Conservation (phyloP, 2,113 vertebrate species). For the Dunckerocampus dactyliophorus region DNA sequence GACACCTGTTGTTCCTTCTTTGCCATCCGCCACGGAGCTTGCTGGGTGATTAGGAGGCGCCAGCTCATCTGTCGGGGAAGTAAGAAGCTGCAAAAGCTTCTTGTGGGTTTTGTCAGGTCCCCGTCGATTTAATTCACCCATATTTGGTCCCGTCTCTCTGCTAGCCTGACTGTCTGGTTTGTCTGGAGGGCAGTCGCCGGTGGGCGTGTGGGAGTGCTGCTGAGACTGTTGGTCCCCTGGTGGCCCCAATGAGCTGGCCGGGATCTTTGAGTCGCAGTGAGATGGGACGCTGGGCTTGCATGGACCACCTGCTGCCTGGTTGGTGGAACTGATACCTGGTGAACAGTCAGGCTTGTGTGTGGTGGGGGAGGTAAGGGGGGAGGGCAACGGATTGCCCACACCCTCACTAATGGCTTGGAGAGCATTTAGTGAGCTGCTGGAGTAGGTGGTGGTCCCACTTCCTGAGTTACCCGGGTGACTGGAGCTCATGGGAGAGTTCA, state of each 20-base stretch:
- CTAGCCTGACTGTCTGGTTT: slow-evolving; percentile 84
- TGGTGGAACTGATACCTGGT: slow-evolving; percentile 79
- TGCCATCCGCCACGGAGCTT: slow-evolving; percentile 72
- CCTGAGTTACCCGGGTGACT: slow-evolving; percentile 69
- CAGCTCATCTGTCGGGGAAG: slow-evolving; percentile 87
- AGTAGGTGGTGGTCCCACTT: slow-evolving; percentile 77
- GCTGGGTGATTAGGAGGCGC: slow-evolving; percentile 60
- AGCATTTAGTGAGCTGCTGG: slow-evolving; percentile 94
- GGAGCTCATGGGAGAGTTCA: slow-evolving; percentile 90
- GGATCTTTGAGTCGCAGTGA: slow-evolving; percentile 87
- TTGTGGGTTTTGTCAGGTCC: slow-evolving; percentile 87
- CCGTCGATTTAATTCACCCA: slow-evolving; percentile 75
- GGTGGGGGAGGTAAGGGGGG: slow-evolving; percentile 86
- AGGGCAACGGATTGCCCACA: slow-evolving; percentile 88
- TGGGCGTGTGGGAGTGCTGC: slow-evolving; percentile 61
- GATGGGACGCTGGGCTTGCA: slow-evolving; percentile 73
- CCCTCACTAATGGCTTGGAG: slow-evolving; percentile 98
- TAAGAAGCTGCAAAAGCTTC: slow-evolving; percentile 93
- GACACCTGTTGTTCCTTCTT: slow-evolving; percentile 76
- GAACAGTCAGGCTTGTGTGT: slow-evolving; percentile 85
- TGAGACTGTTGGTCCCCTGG: slow-evolving; percentile 41
- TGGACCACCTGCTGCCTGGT: slow-evolving; percentile 44
- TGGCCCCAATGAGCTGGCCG: slow-evolving; percentile 74
- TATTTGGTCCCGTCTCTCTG: slow-evolving; percentile 72
- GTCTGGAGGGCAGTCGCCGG: slow-evolving; percentile 80